These are phyloP conservation scores for Urocitellus parryii DNA, from an alignment of 2,113 vertebrate genomes.

Conservation along the genomic window DNA sequence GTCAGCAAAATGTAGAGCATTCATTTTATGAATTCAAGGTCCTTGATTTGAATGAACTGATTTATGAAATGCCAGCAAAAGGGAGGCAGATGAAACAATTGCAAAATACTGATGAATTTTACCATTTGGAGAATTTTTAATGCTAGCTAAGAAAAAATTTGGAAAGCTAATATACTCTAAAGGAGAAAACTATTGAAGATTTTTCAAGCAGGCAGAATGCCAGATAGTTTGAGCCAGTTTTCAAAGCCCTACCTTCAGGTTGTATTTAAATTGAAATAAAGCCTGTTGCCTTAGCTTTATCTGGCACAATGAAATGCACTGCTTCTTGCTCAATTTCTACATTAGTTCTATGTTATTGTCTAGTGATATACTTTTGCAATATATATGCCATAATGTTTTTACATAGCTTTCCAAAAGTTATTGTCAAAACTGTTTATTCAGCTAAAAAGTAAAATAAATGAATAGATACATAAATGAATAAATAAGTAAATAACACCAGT, in stretches of 20 bases:
- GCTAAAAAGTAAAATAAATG: conserved; percentile 76
- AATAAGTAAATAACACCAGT: conserved; percentile 56
- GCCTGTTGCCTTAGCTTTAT: conserved; percentile 81
- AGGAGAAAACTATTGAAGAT: conserved; percentile 78
- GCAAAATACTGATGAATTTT: conserved; percentile 76
- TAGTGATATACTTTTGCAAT: conserved; percentile 80
- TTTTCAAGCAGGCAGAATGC: conserved; percentile 83
- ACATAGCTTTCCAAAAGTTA: conserved; percentile 69
- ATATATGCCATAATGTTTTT: conserved; percentile 73
- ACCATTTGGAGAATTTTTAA: conserved; percentile 82
- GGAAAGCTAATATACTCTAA: conserved; percentile 79
- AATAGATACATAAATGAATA: not conserved
- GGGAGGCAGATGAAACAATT: conserved; percentile 77
- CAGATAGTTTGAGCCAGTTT: conserved; percentile 83
- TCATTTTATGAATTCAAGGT: conserved; percentile 76
- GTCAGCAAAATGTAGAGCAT: conserved; percentile 77
- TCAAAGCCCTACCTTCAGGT: conserved; percentile 81
- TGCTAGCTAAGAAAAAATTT: conserved; percentile 79
- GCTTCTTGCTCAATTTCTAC: conserved; percentile 79
- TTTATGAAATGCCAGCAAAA: conserved; percentile 74
- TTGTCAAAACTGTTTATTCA: conserved; percentile 75
- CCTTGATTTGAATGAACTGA: conserved; percentile 80
- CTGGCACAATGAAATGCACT: conserved; percentile 76
- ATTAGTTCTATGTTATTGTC: conserved; percentile 74
- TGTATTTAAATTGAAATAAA: conserved; percentile 89